These are phyloP conservation scores for Muscicapa adusta DNA, from an alignment of 2,113 vertebrate genomes.

Conservation along the genomic window DNA sequence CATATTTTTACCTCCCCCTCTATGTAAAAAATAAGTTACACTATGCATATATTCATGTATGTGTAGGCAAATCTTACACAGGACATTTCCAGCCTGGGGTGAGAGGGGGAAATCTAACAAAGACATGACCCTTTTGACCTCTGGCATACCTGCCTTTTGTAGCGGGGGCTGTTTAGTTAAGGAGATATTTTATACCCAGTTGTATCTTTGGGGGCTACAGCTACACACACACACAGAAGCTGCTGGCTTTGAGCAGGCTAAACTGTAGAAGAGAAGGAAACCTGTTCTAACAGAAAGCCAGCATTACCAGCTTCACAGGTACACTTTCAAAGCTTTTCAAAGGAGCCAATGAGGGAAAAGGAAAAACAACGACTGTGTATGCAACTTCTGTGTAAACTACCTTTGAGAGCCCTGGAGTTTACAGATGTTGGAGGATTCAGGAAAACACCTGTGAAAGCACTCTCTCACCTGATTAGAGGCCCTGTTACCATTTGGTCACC, in stretches of 20 bases:
- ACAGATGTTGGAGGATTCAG: not conserved
- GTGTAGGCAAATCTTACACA: not conserved
- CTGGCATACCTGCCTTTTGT: slow-evolving; percentile 22
- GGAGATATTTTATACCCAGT: not conserved
- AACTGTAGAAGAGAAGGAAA: not conserved
- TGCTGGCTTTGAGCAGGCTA: not conserved
- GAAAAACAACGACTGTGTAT: not conserved
- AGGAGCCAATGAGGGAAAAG: not conserved
- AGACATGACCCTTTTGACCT: slow-evolving; percentile 30
- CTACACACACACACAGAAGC: not conserved
- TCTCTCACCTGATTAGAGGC: not conserved
- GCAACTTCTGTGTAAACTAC: slow-evolving; percentile 33
- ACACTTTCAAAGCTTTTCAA: not conserved
- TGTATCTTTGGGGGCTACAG: not conserved
- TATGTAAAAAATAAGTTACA: not conserved
- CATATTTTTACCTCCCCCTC: not conserved
- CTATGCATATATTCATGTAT: not conserved
- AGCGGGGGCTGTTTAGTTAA: slow-evolving; percentile 50
- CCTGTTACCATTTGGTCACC: not conserved
- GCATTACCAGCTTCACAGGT: not conserved
- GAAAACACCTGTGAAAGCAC: slow-evolving; percentile 16
- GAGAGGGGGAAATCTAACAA: not conserved
- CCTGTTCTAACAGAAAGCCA: not conserved
- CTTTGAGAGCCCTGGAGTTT: not conserved
- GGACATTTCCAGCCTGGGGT: not conserved